Base-by-base conservation (phyloP, 2,113 vertebrate genomes). In the Calyptomena viridis region DNA sequence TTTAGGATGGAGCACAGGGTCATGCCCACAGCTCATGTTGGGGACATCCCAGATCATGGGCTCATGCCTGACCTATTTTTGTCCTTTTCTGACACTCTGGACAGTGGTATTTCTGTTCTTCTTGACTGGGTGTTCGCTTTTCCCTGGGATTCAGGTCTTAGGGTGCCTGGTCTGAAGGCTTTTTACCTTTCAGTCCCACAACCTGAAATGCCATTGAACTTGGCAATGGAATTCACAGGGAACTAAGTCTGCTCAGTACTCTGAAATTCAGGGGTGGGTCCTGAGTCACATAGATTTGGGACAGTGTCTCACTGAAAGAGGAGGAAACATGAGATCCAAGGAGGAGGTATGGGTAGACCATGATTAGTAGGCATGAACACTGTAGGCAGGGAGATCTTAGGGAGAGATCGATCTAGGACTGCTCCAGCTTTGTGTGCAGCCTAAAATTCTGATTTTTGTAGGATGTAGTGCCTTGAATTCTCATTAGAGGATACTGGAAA, bases 331-430 rank as follows among this genome's bases (percentile, higher is more conserved):
- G 23, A 16, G 39, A 63, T 5, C 75, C 27, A 37, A 5, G 0
- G 1, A 9, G 1, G 5, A 42, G 7, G 31, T 31, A 16, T 27
- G 17, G 1, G 12, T 33, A 9, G 12, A 35, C 14, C 11, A 1
- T 11, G 12, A 0, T 16, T 47, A 13, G 6, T 52, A 73, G 6
- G 13, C 24, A 12, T 2, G 0, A 14, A 50, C 13, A 8, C 7
- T 44, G 39, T 7, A 63, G 39, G 12, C 6, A 64, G 13, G 5
- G 11, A 87, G 33, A 73, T 1, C 13, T 62, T 17, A 49, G 24
- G 39, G 9, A 33, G 6, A 30, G 3, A 27, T 78, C 69, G 15
- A 42, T 22, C 11, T 15, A 5, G 8, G 18, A 62, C 6, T 69
- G 30, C 5, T 71, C 10, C 42, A 35, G 24, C 15, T 47, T 67